Evolutionary conservation across 2,797 vertebrate genomes (phyloP).

Genomic region (Channa striata): DNA sequence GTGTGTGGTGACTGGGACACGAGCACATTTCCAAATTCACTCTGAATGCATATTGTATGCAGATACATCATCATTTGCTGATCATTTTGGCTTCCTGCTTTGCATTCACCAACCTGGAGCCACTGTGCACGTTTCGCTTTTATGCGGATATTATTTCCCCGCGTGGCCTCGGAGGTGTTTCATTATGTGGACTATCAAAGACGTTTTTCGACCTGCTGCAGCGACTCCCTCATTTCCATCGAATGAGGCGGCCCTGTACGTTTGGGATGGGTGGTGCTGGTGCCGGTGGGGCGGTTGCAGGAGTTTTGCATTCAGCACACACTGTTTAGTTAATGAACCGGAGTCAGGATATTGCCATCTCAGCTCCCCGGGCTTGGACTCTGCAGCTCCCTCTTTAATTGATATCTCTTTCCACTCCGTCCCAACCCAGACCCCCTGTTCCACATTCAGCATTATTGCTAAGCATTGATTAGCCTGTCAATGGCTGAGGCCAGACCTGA

Average conservation of each 20-base stretch:
- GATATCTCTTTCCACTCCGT: slow-evolving; percentile 78
- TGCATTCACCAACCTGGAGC: slow-evolving; percentile 29
- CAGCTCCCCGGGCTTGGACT: slow-evolving; percentile 85
- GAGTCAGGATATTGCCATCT: slow-evolving; percentile 87
- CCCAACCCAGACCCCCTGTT: slow-evolving; percentile 72
- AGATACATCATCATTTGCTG: slow-evolving; percentile 33
- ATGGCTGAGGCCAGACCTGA: slow-evolving; percentile 71
- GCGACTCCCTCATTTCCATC: slow-evolving; percentile 30
- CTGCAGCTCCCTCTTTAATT: slow-evolving; percentile 83
- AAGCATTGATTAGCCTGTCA: slow-evolving; percentile 86
- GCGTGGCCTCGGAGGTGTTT: slow-evolving; percentile 36
- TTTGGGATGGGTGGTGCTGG: slow-evolving; percentile 8
- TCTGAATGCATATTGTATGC: slow-evolving; percentile 28
- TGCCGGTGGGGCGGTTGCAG: neutral
- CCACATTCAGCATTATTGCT: slow-evolving; percentile 86
- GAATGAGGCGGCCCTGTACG: slow-evolving; percentile 28
- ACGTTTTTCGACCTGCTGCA: slow-evolving; percentile 48
- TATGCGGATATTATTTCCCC: slow-evolving; percentile 29
- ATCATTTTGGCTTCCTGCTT: slow-evolving; percentile 21
- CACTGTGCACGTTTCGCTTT: slow-evolving; percentile 18
- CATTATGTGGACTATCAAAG: slow-evolving; percentile 48
- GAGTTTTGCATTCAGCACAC: slow-evolving; percentile 78
- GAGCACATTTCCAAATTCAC: slow-evolving; percentile 18
- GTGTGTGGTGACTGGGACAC: neutral
- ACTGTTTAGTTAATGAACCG: slow-evolving; percentile 85